Evolutionary conservation across 2,113 vertebrate genomes (phyloP).

Genomic region (Jacana jacana): DNA sequence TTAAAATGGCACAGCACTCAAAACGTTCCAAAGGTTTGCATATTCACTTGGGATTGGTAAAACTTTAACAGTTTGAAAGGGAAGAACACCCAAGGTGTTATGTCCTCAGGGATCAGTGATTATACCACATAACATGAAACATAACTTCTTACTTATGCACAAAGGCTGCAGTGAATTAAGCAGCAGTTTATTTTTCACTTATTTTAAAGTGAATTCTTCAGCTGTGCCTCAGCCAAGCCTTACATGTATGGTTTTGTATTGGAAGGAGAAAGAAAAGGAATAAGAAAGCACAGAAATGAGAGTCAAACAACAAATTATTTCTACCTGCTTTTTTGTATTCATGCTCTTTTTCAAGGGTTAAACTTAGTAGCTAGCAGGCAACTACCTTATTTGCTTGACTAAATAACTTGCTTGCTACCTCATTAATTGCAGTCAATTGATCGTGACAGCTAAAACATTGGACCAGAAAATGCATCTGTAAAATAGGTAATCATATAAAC

Average conservation of each 20-base stretch:
- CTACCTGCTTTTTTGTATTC: background rate
- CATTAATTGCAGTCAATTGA: background rate
- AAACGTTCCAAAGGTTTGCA: background rate
- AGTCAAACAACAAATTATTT: background rate
- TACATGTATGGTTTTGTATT: background rate
- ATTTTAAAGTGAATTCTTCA: background rate
- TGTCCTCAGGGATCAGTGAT: background rate
- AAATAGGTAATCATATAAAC: background rate
- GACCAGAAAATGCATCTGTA: background rate
- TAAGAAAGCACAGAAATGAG: background rate
- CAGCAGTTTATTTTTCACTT: background rate
- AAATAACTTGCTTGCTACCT: background rate
- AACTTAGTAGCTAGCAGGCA: background rate
- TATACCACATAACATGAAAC: background rate
- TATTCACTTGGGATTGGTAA: background rate
- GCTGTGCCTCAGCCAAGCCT: background rate
- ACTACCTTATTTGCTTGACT: background rate
- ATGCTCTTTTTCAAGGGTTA: background rate
- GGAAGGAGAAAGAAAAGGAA: background rate
- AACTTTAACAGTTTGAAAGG: background rate
- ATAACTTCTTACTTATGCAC: background rate
- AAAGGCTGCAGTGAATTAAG: background rate
- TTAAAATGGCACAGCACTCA: background rate
- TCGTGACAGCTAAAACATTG: background rate
- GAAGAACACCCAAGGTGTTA: background rate